Evolutionary conservation across 2,797 vertebrate genomes (phyloP).

Genomic region (Pipistrellus nathusii): DNA sequence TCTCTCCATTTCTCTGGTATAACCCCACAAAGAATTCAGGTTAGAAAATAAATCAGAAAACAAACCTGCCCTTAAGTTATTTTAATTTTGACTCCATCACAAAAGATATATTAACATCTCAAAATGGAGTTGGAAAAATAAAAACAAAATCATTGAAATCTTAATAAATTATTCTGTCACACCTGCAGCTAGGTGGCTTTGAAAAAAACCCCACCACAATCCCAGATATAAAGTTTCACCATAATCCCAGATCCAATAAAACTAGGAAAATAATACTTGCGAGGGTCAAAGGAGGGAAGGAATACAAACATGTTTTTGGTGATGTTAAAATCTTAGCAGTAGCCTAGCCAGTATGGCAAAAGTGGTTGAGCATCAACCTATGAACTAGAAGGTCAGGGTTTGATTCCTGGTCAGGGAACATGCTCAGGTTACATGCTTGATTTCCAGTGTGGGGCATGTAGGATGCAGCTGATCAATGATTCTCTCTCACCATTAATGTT

Average conservation of each 20-base stretch:
- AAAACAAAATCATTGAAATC: slow-evolving; percentile 23
- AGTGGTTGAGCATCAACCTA: no score
- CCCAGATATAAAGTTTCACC: background rate
- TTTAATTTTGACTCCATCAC: background rate
- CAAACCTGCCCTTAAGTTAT: background rate
- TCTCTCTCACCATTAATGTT: no score
- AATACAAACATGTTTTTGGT: background rate
- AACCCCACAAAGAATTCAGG: background rate
- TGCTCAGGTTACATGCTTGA: no score
- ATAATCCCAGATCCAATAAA: background rate
- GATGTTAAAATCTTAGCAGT: background rate
- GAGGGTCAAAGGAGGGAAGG: background rate
- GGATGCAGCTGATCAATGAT: no score
- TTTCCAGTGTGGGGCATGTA: no score
- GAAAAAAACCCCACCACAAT: background rate
- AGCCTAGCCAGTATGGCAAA: no score
- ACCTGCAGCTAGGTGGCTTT: background rate
- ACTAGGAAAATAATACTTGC: background rate
- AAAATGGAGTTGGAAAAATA: background rate
- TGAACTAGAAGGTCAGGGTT: no score
- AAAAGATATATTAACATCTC: background rate
- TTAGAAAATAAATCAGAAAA: slow-evolving; percentile 42
- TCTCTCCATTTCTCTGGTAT: background rate
- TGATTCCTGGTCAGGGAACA: no score
- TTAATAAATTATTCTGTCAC: slow-evolving; percentile 19